These are phyloP conservation scores for Tipula lateralis DNA, from an alignment of 2,888 invertebrate species.

Conservation along the genomic window DNA sequence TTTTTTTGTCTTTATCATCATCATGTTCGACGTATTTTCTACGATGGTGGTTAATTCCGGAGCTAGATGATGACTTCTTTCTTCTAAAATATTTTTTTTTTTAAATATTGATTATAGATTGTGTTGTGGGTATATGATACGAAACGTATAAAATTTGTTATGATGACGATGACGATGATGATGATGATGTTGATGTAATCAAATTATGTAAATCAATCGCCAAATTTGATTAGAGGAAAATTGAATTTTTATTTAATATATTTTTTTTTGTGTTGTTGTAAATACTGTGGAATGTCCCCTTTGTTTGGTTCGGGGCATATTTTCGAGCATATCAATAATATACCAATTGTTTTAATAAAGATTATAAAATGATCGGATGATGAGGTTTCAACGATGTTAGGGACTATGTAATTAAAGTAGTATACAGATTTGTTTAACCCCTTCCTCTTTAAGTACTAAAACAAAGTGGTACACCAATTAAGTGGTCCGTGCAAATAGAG, in stretches of 20 bases:
- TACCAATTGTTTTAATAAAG: background rate
- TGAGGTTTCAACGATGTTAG: background rate
- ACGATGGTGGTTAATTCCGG: background rate
- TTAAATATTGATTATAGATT: background rate
- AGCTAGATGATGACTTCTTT: background rate
- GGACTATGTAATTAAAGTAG: too few species aligned
- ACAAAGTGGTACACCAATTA: too few species aligned
- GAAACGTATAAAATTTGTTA: background rate
- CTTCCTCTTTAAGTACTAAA: too few species aligned
- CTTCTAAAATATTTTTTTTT: background rate
- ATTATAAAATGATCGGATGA: background rate
- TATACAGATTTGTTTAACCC: too few species aligned
- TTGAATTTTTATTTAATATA: background rate
- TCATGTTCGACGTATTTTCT: background rate
- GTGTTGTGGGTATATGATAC: background rate
- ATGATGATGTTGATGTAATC: background rate
- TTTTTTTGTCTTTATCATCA: background rate
- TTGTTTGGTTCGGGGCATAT: background rate
- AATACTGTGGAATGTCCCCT: background rate
- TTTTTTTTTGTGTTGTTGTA: background rate
- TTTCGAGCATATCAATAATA: background rate
- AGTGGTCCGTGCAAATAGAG: too few species aligned
- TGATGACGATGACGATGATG: background rate
- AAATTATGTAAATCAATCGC: constrained; percentile 24
- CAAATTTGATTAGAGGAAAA: background rate